A percentile compares a stretch with the other conserved stretches of the same genome.
phyloP scores from a whole-genome alignment of 1,140 invertebrate species.

The Scaptodrosophila lebanonensis region DNA sequence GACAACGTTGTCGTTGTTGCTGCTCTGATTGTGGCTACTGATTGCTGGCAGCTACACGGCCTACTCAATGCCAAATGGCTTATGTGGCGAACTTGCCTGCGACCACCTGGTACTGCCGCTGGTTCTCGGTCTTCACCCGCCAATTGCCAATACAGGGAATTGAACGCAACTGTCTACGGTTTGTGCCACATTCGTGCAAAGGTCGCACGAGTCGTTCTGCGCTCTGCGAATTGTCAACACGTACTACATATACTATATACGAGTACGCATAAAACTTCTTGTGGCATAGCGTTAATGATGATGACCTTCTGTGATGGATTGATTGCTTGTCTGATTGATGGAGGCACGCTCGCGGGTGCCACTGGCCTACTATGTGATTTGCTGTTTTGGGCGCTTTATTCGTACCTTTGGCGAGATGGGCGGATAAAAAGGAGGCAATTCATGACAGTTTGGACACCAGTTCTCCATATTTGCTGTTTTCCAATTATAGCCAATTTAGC shows the following conservation, averaged over 20 bases:
- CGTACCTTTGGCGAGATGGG: conserved; percentile 64
- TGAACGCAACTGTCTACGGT: conserved; percentile 9
- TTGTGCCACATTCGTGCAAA: conserved; percentile 56
- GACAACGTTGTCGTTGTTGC: conserved; percentile 26
- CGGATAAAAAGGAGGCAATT: conserved; percentile 63
- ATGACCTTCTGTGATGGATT: conserved; percentile 25
- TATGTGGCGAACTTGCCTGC: conserved; percentile 23
- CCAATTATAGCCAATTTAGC: conserved; percentile 34
- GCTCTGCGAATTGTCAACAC: neutral
- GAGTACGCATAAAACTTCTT: neutral
- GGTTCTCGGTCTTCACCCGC: conserved; percentile 1
- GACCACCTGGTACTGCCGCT: conserved; percentile 20
- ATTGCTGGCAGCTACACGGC: conserved; percentile 46
- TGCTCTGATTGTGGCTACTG: conserved; percentile 60
- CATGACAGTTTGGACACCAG: conserved; percentile 76
- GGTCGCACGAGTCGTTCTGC: conserved; percentile 41
- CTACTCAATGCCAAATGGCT: conserved; percentile 60
- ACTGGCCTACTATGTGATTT: too few species aligned
- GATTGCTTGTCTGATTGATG: conserved; percentile 13
- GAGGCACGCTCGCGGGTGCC: too few species aligned
- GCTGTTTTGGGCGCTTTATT: too few species aligned
- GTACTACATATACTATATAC: neutral
- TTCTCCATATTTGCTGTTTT: conserved; percentile 60
- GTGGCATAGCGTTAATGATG: conserved; percentile 1
- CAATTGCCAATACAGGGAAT: too few species aligned